Base-by-base conservation (phyloP, 2,797 vertebrate genomes). In the Moxostoma hubbsi region DNA sequence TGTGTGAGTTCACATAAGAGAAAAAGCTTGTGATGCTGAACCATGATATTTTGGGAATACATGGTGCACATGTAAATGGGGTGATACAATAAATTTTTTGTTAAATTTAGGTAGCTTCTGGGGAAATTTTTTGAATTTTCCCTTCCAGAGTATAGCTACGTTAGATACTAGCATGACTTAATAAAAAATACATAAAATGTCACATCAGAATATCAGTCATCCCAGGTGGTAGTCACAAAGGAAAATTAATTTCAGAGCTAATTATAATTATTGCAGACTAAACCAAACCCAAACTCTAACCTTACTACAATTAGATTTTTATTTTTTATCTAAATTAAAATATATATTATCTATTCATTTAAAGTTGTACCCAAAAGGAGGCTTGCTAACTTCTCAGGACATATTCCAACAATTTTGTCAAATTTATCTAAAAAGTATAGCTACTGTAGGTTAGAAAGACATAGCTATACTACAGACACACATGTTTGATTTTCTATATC, bases 201-300 rank as follows among this genome's bases (percentile, higher is more conserved):
- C 81, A 82, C 43, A 76, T 73, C 75, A 55, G 70, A 69, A 72
- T 24, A 78, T 73, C 82, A 81, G 64, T 75, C 5, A 7, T 76
- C 49, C 58, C 68, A 71, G 72, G 73, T 51, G 78, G 73, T 53
- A 45, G 63, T 80, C 75, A 76, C 80, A 85, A 81, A 81, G 73
- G 75, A 62, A 69, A 65, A 36, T 36, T 36, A 36, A 36, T 36
- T 36, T 36, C 36, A 36, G 36, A 36, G 36, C 36, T 36, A 4
- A 36, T 36, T 36, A 36, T 36, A 36, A 36, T 36, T 36, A 36
- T 36, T 36, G 4, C 36, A 36, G 36, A 36, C 18, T 4, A 36
- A 36, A 36, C 36, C 36, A 36, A 36, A 36, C 36, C 36, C 36
- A 36, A 36, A 36, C 36, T 36, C 36, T 36, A 36, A 36, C 36